Evolutionary conservation across 2,888 invertebrate species (phyloP).

Genomic region (Camponotus fellah): DNA sequence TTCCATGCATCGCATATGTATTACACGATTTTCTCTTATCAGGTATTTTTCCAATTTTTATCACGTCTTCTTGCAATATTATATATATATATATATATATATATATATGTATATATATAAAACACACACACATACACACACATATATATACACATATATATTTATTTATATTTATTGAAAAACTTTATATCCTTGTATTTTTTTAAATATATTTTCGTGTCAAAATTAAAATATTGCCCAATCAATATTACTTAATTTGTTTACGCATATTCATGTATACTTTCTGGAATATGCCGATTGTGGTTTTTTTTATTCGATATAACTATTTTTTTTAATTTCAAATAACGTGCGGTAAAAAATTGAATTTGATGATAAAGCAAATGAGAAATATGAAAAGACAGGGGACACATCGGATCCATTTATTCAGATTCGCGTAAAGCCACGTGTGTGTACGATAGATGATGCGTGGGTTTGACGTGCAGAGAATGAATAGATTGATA

Average conservation of each 20-base stretch:
- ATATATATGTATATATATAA: not conserved
- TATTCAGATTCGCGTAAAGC: not conserved
- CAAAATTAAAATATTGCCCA: not conserved
- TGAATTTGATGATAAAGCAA: not conserved
- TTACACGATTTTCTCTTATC: not conserved
- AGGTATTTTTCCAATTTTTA: not conserved
- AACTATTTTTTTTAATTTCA: not conserved
- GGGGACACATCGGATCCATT: not conserved
- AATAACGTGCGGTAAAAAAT: not conserved
- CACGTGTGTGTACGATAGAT: not conserved
- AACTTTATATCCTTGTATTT: not conserved
- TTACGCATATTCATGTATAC: not conserved
- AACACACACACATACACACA: no score
- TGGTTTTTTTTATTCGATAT: not conserved
- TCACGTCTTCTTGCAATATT: not conserved
- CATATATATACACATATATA: no score
- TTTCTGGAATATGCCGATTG: not conserved
- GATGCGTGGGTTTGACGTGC: not conserved
- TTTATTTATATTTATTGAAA: not conserved
- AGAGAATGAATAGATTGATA: conserved; percentile 15
- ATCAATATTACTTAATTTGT: not conserved
- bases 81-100: not conserved
- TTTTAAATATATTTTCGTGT: not conserved
- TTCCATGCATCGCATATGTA: not conserved
- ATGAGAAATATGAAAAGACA: not conserved